phyloP scores from a whole-genome alignment of 2,888 invertebrate genomes.

The Priocnemis perturbator region DNA sequence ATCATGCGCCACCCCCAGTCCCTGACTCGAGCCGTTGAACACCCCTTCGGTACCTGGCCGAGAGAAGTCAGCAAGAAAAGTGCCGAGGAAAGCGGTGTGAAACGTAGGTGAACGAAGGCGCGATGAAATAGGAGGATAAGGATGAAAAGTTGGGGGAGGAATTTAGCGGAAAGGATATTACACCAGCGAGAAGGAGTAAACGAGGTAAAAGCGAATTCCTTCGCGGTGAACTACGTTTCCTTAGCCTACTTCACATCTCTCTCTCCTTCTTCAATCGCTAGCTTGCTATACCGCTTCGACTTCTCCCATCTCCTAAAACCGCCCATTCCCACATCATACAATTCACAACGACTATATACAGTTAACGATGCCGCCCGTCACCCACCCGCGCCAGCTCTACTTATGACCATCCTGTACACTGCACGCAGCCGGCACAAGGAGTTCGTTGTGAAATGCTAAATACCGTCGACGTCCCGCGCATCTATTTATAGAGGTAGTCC shows the following conservation, averaged over 20 bases:
- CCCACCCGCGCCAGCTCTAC: slow-evolving; percentile 19
- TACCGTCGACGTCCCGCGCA: slow-evolving; percentile 56
- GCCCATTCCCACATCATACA: too few species aligned
- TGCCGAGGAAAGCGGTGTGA: neutral
- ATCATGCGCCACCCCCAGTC: neutral
- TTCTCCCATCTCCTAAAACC: too few species aligned
- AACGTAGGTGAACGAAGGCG: neutral
- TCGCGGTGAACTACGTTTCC: slow-evolving; percentile 13
- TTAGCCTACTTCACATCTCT: neutral
- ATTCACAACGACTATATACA: too few species aligned
- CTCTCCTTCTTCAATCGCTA: neutral
- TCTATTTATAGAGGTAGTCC: slow-evolving; percentile 64
- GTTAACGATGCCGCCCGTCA: neutral
- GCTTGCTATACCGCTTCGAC: too few species aligned
- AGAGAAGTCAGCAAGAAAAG: neutral
- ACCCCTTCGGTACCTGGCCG: neutral
- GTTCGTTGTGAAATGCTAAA: slow-evolving; percentile 64
- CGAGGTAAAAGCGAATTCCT: slow-evolving; percentile 15
- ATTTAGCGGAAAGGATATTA: neutral
- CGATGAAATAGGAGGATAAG: neutral
- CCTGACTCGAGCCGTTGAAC: neutral
- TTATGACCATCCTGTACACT: slow-evolving; percentile 13
- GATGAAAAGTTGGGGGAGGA: too few species aligned
- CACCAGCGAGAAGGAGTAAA: slow-evolving; percentile 20
- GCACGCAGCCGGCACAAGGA: slow-evolving; percentile 42